Conservation (phyloP, 2,888 invertebrate species). For the Hipparchia sbordonii region DNA sequence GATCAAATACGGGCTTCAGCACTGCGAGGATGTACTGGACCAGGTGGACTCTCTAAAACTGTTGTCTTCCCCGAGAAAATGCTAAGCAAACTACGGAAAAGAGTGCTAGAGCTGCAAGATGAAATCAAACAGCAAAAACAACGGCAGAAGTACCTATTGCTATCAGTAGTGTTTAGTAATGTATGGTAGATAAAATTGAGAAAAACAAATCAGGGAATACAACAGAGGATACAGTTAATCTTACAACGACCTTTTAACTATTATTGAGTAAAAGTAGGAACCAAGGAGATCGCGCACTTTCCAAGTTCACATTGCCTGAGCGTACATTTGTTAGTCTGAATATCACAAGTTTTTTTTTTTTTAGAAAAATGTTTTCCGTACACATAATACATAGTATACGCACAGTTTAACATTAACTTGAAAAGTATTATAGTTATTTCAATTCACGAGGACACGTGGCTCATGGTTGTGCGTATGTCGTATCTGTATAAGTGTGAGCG, state of each 20-base stretch:
- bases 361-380: too few relatives aligned
- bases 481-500: too few relatives aligned
- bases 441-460: too few relatives aligned
- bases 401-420: too few relatives aligned
- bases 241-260: neutral
- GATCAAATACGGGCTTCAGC: conserved; percentile 85
- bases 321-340: too few relatives aligned
- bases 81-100: conserved; percentile 81
- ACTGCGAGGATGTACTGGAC: conserved; percentile 68
- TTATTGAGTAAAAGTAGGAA: too few relatives aligned
- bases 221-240: neutral
- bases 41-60: conserved; percentile 67
- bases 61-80: conserved; percentile 85
- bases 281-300: too few relatives aligned
- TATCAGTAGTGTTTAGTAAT: neutral
- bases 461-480: too few relatives aligned
- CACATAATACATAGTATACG: too few relatives aligned
- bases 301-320: too few relatives aligned
- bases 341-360: too few relatives aligned
- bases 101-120: conserved; percentile 85
- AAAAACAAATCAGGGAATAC: neutral
- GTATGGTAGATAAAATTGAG: neutral
- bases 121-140: conserved; percentile 85
- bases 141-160: conserved; percentile 79
- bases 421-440: too few relatives aligned